These are phyloP conservation scores for Frankliniella fusca DNA, from an alignment of 2,888 invertebrate species.

Conservation along the genomic window DNA sequence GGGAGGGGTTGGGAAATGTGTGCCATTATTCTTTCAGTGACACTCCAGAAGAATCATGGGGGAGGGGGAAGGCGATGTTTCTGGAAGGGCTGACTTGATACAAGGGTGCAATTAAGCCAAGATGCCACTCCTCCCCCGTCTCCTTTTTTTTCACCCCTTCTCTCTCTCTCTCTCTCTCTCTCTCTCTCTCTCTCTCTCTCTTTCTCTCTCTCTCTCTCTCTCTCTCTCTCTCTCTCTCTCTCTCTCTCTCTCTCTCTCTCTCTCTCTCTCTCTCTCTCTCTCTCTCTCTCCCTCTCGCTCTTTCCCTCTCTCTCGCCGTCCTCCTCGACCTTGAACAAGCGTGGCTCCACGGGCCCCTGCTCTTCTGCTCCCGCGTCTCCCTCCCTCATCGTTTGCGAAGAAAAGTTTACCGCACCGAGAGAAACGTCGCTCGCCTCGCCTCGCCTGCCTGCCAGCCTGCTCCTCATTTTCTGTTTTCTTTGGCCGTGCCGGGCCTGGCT, in stretches of 20 bases:
- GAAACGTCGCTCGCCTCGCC: too few species aligned
- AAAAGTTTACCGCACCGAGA: too few species aligned
- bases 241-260: not conserved
- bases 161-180: not conserved
- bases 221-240: not conserved
- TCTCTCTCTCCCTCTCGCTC: too few species aligned
- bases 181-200: too few species aligned
- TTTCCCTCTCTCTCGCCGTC: too few species aligned
- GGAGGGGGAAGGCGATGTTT: not conserved
- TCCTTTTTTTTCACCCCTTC: not conserved
- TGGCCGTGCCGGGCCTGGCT: too few species aligned
- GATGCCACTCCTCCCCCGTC: not conserved
- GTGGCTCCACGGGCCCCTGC: not conserved
- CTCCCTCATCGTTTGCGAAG: not conserved
- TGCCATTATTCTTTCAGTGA: not conserved
- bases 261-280: not conserved
- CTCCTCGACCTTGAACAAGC: too few species aligned
- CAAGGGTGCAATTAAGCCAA: constrained; percentile 11
- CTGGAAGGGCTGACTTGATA: not conserved
- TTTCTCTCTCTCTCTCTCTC: too few species aligned
- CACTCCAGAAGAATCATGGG: not conserved
- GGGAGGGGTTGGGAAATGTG: too few species aligned
- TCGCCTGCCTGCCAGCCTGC: too few species aligned
- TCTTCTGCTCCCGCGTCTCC: not conserved
- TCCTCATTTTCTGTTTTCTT: too few species aligned